Evolutionary conservation across 2,113 vertebrate genomes (phyloP).

Genomic region (Dascyllus trimaculatus): DNA sequence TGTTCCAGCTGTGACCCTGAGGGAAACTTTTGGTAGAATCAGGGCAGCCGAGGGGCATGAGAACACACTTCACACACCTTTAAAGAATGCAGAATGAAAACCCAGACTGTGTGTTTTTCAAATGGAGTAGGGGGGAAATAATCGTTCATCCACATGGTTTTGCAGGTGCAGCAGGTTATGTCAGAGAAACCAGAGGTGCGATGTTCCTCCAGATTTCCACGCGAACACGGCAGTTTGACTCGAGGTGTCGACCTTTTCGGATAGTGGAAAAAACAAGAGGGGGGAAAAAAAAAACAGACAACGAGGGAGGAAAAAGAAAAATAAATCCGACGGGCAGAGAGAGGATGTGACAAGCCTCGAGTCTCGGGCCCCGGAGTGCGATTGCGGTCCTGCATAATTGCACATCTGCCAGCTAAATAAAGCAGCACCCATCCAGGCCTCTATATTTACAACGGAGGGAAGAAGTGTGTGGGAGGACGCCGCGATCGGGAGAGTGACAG

Average conservation of each 20-base stretch:
- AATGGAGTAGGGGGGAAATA: constrained; percentile 19
- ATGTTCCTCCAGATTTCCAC: constrained; percentile 12
- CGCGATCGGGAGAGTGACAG: constrained; percentile 45
- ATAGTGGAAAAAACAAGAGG: background rate
- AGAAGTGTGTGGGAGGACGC: constrained; percentile 70
- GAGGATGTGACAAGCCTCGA: constrained; percentile 29
- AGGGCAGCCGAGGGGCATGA: constrained; percentile 59
- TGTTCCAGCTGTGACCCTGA: constrained; percentile 70
- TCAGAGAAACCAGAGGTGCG: constrained; percentile 55
- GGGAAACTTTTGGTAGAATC: constrained; percentile 48
- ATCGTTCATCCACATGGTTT: constrained; percentile 37
- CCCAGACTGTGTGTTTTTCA: constrained; percentile 57
- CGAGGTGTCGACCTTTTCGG: background rate
- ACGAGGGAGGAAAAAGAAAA: background rate
- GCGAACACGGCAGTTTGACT: constrained; percentile 12
- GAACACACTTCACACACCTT: constrained; percentile 44
- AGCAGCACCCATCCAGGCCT: constrained; percentile 62
- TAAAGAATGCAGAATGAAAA: constrained; percentile 58
- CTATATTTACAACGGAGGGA: constrained; percentile 71
- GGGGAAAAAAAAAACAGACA: background rate
- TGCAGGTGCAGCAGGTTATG: constrained; percentile 65
- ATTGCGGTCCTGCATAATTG: constrained; percentile 77
- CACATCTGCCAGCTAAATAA: constrained; percentile 79
- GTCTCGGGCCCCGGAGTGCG: constrained; percentile 41
- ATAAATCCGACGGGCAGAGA: constrained; percentile 8